Evolutionary conservation across 92 coral and sea anemone species (phyloP).

Genomic region (Nematostella vectensis): DNA sequence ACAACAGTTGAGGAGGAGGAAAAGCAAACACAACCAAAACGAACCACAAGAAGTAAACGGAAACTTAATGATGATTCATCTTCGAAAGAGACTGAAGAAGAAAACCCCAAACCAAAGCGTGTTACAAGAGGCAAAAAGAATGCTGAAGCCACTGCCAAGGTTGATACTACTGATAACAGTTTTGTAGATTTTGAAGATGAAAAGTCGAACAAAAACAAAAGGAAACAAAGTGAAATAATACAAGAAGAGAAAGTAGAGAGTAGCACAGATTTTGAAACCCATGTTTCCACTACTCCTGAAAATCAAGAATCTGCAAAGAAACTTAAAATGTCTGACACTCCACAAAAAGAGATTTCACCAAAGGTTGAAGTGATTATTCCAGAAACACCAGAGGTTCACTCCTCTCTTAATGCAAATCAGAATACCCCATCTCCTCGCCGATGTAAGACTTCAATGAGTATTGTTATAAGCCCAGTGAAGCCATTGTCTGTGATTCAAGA

Average conservation of each 20-base stretch:
- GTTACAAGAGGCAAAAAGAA: conserved; percentile 14
- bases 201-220: background rate
- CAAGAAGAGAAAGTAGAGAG: background rate
- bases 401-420: background rate
- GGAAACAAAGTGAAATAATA: background rate
- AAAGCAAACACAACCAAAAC: conserved; percentile 17
- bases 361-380: conserved; percentile 20
- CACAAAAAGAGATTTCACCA: background rate
- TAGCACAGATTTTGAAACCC: background rate
- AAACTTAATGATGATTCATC: conserved; percentile 8
- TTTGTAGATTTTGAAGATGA: background rate
- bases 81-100: background rate
- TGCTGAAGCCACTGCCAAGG: no score
- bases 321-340: conserved; percentile 21
- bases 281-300: conserved; percentile 9
- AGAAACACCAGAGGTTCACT: conserved; percentile 11
- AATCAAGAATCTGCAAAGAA: conserved; percentile 19
- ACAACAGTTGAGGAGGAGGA: conserved; percentile 1
- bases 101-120: background rate
- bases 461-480: background rate
- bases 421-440: no score
- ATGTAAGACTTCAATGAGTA: no score
- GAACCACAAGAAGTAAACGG: conserved; percentile 33
- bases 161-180: no score
- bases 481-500: conserved; percentile 1